phyloP scores from a whole-genome alignment of 2,113 vertebrate species.

The Hylia prasina region DNA sequence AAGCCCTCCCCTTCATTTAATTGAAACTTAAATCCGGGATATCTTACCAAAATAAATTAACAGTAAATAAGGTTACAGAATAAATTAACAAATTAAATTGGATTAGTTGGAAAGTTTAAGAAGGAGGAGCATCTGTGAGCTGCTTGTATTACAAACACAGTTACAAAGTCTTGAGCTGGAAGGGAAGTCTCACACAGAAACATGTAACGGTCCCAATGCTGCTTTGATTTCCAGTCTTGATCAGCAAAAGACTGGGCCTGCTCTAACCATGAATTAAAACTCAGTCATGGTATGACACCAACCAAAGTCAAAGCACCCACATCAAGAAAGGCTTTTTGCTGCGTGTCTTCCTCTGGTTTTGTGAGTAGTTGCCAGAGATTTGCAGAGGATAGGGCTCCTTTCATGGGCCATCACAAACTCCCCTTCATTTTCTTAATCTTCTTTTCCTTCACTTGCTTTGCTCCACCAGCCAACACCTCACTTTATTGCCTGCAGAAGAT shows the following conservation, averaged over 20 bases:
- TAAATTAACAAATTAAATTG: slow-evolving; percentile 69
- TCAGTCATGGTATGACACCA: not conserved
- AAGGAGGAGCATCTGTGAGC: not conserved
- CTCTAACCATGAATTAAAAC: not conserved
- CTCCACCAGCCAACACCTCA: not conserved
- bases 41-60: slow-evolving; percentile 67
- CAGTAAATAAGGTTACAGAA: slow-evolving; percentile 48
- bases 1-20: slow-evolving; percentile 58
- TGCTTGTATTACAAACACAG: not conserved
- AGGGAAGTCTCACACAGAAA: not conserved
- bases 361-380: not conserved
- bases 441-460: not conserved
- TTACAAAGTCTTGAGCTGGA: not conserved
- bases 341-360: not conserved
- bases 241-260: not conserved
- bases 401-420: not conserved
- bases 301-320: not conserved
- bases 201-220: not conserved
- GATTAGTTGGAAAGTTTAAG: slow-evolving; percentile 31
- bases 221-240: not conserved
- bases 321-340: not conserved
- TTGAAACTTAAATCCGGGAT: slow-evolving; percentile 58
- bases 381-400: not conserved
- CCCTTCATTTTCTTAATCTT: not conserved
- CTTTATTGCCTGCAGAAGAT: not conserved